Percentiles rank a stretch among this genome's conserved stretches.
phyloP scores from a whole-genome alignment of 53 echinoderm and acorn worm species.

The Mesocentrotus franciscanus region DNA sequence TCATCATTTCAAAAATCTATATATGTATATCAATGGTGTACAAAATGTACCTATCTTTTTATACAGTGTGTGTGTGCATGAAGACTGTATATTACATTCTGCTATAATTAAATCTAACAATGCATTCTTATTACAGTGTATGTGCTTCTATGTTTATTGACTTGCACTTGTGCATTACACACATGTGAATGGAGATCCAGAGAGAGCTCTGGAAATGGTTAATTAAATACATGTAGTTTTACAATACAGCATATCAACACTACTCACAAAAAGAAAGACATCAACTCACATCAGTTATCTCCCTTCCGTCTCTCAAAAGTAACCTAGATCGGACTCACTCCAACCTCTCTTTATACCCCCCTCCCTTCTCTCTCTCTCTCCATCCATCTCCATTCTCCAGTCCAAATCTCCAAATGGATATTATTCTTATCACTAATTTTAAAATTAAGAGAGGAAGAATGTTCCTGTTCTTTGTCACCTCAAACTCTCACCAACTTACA shows the following conservation, averaged over 20 bases:
- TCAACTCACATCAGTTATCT: no score
- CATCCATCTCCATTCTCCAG: neutral
- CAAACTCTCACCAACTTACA: no score
- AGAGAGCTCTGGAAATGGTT: no score
- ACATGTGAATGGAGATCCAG: neutral
- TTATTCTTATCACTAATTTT: no score
- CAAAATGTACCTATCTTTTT: conserved; percentile 5
- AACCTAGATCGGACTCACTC: no score
- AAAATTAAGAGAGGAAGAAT: no score
- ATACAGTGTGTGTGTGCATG: neutral
- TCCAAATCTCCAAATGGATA: no score
- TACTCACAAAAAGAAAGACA: no score
- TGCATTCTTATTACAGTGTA: neutral
- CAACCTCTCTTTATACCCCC: neutral
- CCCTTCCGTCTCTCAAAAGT: no score
- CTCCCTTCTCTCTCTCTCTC: neutral
- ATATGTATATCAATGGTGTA: neutral
- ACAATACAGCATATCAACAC: no score
- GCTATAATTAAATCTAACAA: neutral
- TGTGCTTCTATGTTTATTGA: neutral
- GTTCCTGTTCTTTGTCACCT: no score
- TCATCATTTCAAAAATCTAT: neutral
- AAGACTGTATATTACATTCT: neutral
- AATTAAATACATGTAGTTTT: no score
- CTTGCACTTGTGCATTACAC: neutral